A percentile compares a stretch with the other conserved stretches of the same genome.
phyloP scores from a whole-genome alignment of 2,113 vertebrate species.

The Festucalex cinctus region DNA sequence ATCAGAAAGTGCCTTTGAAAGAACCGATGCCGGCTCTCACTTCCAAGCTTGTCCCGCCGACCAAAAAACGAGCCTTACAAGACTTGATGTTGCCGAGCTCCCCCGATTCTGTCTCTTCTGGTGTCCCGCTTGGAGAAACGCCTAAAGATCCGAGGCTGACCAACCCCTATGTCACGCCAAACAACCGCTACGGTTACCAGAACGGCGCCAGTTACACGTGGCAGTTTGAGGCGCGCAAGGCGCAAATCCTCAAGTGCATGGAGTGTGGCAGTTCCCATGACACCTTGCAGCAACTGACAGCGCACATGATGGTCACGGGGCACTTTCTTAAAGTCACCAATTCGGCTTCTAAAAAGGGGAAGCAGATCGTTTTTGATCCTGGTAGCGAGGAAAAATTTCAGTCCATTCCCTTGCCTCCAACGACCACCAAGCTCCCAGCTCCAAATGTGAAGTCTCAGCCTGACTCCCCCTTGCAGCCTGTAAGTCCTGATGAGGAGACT shows the following conservation, averaged over 20 bases:
- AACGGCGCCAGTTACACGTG: conserved; percentile 99
- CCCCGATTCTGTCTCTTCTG: conserved; percentile 82
- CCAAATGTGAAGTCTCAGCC: conserved; percentile 82
- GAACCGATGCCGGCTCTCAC: conserved; percentile 95
- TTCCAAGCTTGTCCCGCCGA: conserved; percentile 89
- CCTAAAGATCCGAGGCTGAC: conserved; percentile 89
- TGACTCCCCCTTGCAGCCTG: conserved; percentile 76
- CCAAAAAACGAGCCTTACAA: conserved; percentile 92
- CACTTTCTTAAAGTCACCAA: conserved; percentile 98
- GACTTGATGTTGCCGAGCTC: conserved; percentile 89
- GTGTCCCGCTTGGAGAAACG: conserved; percentile 76
- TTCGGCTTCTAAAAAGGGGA: conserved; percentile 96
- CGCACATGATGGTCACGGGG: conserved; percentile 99
- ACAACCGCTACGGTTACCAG: conserved; percentile 98
- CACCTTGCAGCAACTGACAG: conserved; percentile 95
- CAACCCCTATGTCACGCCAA: conserved; percentile 96
- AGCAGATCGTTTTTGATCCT: conserved; percentile 91
- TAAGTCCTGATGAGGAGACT: conserved; percentile 75
- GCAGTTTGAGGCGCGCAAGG: conserved; percentile 98
- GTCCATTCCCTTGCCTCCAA: conserved; percentile 94
- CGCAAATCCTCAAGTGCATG: conserved; percentile 99
- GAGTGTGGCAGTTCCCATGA: conserved; percentile 98
- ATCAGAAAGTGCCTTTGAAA: conserved; percentile 99
- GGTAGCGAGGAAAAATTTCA: conserved; percentile 95
- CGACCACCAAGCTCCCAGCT: conserved; percentile 84